phyloP scores from a whole-genome alignment of 2,113 vertebrate species.

The Agapornis roseicollis region DNA sequence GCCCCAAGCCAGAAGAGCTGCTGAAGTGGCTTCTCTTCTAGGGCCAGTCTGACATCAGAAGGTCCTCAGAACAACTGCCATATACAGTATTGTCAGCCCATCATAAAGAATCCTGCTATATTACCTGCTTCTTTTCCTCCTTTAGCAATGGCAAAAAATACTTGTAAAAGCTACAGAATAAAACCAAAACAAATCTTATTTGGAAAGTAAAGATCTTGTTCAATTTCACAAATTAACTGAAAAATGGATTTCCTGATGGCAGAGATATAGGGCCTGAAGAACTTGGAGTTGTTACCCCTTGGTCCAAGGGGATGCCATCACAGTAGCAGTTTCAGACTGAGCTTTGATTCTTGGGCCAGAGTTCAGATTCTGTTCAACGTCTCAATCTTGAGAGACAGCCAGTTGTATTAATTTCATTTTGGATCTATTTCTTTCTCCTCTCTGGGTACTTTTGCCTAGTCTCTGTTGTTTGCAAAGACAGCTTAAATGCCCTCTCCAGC shows the following conservation, averaged over 20 bases:
- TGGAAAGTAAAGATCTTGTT: not conserved
- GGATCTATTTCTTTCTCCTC: not conserved
- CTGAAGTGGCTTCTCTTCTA: not conserved
- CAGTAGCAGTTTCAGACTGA: not conserved
- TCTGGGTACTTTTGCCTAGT: not conserved
- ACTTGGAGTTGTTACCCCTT: not conserved
- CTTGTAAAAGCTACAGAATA: not conserved
- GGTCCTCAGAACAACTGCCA: not conserved
- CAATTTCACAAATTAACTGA: not conserved
- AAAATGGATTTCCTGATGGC: not conserved
- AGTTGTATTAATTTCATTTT: not conserved
- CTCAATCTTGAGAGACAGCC: not conserved
- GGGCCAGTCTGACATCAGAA: not conserved
- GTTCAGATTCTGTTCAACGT: not conserved
- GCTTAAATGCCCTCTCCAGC: not conserved
- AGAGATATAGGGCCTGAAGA: not conserved
- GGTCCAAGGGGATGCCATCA: not conserved
- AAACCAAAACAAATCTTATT: not conserved
- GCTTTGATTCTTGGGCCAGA: not conserved
- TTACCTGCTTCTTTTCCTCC: not conserved
- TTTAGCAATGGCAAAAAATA: not conserved
- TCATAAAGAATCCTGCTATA: not conserved
- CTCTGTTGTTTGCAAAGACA: not conserved
- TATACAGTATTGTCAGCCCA: not conserved
- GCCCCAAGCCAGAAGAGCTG: not conserved